These are phyloP conservation scores for Lasioglossum morio DNA, from an alignment of 2,888 invertebrate genomes.

Conservation along the genomic window DNA sequence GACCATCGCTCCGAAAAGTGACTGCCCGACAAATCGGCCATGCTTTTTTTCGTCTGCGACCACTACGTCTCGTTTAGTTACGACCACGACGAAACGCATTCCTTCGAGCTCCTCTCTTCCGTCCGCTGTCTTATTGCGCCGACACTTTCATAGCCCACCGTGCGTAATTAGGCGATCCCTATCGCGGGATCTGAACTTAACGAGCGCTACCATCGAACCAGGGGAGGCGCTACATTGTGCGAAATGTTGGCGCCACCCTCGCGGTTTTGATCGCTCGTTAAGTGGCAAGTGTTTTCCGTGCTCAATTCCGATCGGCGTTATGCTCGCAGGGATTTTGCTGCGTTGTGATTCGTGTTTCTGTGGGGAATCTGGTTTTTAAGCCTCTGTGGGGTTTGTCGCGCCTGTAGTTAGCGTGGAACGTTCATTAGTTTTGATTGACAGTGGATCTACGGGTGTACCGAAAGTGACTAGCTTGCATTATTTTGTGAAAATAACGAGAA, in stretches of 20 bases:
- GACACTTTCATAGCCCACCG: constrained; percentile 1
- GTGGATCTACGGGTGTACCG: background rate
- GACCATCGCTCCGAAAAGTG: constrained; percentile 7
- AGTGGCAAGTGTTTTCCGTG: constrained; percentile 6
- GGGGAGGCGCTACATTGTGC: background rate
- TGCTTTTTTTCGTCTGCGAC: background rate
- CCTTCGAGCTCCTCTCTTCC: background rate
- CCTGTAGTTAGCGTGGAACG: background rate
- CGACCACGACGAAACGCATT: background rate
- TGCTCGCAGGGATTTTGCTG: background rate
- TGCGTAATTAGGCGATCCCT: background rate
- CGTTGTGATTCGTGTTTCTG: background rate
- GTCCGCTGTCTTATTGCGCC: background rate
- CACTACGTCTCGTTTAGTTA: background rate
- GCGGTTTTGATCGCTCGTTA: constrained; percentile 2
- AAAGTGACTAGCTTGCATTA: background rate
- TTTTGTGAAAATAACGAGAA: background rate
- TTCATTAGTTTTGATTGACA: background rate
- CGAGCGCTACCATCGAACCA: background rate
- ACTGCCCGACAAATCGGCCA: constrained; percentile 20
- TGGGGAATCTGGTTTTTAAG: background rate
- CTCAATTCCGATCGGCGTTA: background rate
- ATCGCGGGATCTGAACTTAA: background rate
- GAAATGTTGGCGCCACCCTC: constrained; percentile 1
- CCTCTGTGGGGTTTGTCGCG: background rate